Evolutionary conservation across 2,797 vertebrate genomes (phyloP), one percentile per base, ranked within the genome.

Genomic region (Lagodon rhomboides): DNA sequence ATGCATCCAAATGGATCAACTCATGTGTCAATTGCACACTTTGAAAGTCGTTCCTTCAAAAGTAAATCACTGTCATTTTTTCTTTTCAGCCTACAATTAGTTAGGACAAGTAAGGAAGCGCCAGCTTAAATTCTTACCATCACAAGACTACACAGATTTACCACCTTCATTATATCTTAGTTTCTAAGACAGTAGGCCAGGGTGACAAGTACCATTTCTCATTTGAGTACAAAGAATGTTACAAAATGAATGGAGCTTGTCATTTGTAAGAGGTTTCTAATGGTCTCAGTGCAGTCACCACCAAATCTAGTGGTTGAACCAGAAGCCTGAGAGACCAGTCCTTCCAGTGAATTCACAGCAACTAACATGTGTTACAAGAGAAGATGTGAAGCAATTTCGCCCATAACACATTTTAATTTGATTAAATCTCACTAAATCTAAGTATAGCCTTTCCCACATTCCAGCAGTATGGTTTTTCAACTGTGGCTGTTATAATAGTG

Each of bases 381-480:
- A 20, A 22, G 5, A 49, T 38, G 54, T 67, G 72, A n/a, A 53
- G 53, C 23, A 12, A 49, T 3, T 20, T 43, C 25, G 46, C 55
- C 9, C 5, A n/a, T 27, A 13, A 12, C 54, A 6, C 30, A 18
- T 54, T 60, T 17, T 8, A n/a, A 38, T 70, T 30, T 44, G 7
- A 80, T 44, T 22, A 27, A 50, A 47, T 77, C 50, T 74, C 27
- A 64, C 7, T 64, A 49, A 50, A 65, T 77, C 65, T 67, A 46
- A 13, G 30, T 49, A 56, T 44, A 62, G 77, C 73, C 61, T 73
- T 73, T 75, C 55, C 75, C 56, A 64, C 47, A 58, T 71, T 47
- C 9, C 44, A 41, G 13, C 30, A 22, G n/a, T 44, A n/a, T 46
- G 27, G 11, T 5, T 71, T 59, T 51, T 55, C 25, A 71, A 44